Percentiles rank a stretch among this genome's conserved stretches.
Conservation (phyloP, 1,140 invertebrate genomes). For the Drosophila carrolli region DNA sequence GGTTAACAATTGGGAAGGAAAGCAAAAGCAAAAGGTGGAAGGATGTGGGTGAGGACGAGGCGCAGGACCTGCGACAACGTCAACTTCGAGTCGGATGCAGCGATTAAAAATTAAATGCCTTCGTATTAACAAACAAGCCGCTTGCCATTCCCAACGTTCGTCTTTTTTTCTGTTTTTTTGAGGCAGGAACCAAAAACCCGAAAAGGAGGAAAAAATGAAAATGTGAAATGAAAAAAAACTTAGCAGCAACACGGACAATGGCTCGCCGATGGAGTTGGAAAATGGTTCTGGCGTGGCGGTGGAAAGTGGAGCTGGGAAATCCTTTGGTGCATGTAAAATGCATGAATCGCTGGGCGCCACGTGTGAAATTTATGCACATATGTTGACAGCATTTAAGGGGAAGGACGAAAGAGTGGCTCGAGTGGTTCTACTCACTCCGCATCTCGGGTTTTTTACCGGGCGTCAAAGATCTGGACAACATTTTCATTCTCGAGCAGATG, state of each 20-base stretch:
- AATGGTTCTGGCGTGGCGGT: not conserved
- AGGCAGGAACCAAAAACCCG: slow-evolving; percentile 7
- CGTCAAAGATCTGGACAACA: slow-evolving; percentile 17
- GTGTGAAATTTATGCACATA: slow-evolving; percentile 82
- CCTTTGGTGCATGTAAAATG: slow-evolving; percentile 77
- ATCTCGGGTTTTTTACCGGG: not conserved
- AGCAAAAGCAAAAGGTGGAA: not conserved
- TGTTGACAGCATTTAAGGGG: slow-evolving; percentile 68
- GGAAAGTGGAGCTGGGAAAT: slow-evolving; percentile 50
- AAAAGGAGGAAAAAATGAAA: slow-evolving; percentile 1
- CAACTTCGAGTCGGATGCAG: slow-evolving; percentile 62
- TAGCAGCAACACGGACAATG: slow-evolving; percentile 19
- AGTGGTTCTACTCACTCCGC: slow-evolving; percentile 10
- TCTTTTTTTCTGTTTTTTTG: not conserved
- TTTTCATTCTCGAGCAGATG: not conserved
- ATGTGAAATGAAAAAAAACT: slow-evolving; percentile 14
- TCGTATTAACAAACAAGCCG: slow-evolving; percentile 78
- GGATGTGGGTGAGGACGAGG: slow-evolving; percentile 1
- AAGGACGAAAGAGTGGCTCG: slow-evolving; percentile 2
- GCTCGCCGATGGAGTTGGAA: slow-evolving; percentile 1
- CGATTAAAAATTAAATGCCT: slow-evolving; percentile 81
- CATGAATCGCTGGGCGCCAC: slow-evolving; percentile 64
- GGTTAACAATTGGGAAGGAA: slow-evolving; percentile 46
- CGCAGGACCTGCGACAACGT: slow-evolving; percentile 19
- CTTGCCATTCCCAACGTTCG: slow-evolving; percentile 16